Base-by-base conservation (phyloP, 1,140 invertebrate species). In the Eumaeus atala region DNA sequence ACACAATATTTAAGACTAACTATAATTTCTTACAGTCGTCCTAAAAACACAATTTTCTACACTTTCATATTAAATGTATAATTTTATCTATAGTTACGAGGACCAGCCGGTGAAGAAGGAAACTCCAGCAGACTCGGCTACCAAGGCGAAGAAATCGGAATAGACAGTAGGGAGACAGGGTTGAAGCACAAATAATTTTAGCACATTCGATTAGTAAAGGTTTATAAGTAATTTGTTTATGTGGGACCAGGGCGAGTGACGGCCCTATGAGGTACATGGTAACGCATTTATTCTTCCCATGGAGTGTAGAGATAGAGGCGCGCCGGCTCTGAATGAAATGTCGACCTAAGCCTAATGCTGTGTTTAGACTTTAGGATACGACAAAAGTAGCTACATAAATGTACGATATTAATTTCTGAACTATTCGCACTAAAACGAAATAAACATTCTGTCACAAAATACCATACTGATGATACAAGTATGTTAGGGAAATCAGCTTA, bases 131-230 rank as follows among this genome's bases (percentile, higher is more conserved):
- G 21, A 28, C 21, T 28, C n/a, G 14, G 58, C 48, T 16, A 59
- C 58, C 64, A 81, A 81, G 58, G 36, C 71, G 12, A 81, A 80
- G 62, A 83, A 80, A 69, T 69, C 75, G 42, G 77, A 85, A 54
- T 85, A 77, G 59, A 56, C 34, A 14, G 11, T 38, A 9, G 2
- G 40, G 18, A 48, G 49, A 59, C 28, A 52, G 47, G 51, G 16
- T 38, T 35, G 37, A 61, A 67, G 75, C 69, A 78, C 74, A 77
- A 70, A 70, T 48, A 28, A 44, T 56, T 57, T 48, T 59, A 62
- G 67, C 66, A 61, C 58, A 54, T 51, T 59, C 55, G 47, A 55
- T 55, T 56, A 59, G 48, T 28, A 28, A 28, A 28, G 6, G 51
- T 54, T 57, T 47, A 59, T 49, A 47, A 54, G 59, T 48, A 21